phyloP scores from a whole-genome alignment of 30 jellyfish, hydroid and myxozoan genomes.

The Turritopsis dohrnii region DNA sequence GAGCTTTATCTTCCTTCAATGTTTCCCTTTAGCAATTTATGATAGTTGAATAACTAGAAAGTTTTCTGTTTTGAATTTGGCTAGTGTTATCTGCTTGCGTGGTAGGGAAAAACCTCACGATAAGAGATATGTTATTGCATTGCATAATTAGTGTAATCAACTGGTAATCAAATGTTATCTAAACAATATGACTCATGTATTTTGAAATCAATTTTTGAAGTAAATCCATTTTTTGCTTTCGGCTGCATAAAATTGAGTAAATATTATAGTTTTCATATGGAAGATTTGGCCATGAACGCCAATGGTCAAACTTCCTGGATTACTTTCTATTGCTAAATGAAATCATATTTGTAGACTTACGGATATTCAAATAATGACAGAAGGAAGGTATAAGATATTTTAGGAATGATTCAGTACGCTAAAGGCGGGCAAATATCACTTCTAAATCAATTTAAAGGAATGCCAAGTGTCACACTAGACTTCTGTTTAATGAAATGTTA shows the following conservation, averaged over 20 bases:
- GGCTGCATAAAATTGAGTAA: not conserved
- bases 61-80: not conserved
- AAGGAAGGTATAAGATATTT: not conserved
- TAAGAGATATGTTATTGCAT: not conserved
- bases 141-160: not conserved
- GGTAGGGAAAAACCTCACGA: not conserved
- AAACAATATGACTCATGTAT: not conserved
- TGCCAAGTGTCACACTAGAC: not conserved
- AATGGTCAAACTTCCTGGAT: not conserved
- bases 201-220: not conserved
- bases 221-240: not conserved
- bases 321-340: too few species aligned
- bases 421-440: not conserved
- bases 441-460: not conserved
- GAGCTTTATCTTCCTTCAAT: not conserved
- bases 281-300: not conserved
- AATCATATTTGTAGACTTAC: not conserved
- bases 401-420: not conserved
- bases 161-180: not conserved
- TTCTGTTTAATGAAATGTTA: not conserved
- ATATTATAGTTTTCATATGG: not conserved
- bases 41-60: not conserved
- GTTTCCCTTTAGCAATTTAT: not conserved
- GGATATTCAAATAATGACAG: not conserved
- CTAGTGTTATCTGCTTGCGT: not conserved